Conservation (phyloP, 2,888 invertebrate genomes). For the Acleris laterana region DNA sequence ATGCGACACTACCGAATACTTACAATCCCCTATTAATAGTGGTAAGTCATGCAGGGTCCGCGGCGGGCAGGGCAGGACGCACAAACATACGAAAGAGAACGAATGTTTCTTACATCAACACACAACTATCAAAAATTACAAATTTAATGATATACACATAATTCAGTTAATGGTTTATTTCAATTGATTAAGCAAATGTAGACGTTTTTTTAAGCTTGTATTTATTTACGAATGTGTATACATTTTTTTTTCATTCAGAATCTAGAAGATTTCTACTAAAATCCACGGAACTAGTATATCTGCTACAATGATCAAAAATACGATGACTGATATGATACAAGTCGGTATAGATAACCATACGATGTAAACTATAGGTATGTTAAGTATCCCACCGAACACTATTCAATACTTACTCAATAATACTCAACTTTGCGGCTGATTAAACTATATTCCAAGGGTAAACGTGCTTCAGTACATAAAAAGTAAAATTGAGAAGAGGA, state of each 20-base stretch:
- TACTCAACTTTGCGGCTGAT: conserved; percentile 15
- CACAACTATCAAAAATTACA: conserved; percentile 18
- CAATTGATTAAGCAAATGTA: not conserved
- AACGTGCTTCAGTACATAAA: conserved; percentile 62
- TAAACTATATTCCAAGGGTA: conserved; percentile 38
- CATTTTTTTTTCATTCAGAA: too few species aligned
- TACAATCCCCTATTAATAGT: conserved; percentile 78
- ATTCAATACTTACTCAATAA: conserved; percentile 28
- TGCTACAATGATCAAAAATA: conserved; percentile 17
- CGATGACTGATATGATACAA: conserved; percentile 12
- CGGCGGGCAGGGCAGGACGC: conserved; percentile 61
- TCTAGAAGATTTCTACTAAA: not conserved
- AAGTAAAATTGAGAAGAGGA: conserved; percentile 40
- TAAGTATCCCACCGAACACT: conserved; percentile 3
- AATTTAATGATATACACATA: conserved; percentile 2
- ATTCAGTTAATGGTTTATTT: not conserved
- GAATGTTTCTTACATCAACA: conserved; percentile 34
- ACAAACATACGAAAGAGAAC: conserved; percentile 69
- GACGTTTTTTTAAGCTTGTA: not conserved
- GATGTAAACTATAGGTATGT: conserved; percentile 2
- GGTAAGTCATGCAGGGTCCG: conserved; percentile 80
- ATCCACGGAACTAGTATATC: not conserved
- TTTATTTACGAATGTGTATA: not conserved
- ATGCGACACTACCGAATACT: conserved; percentile 61
- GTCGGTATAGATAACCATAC: conserved; percentile 10